phyloP scores from a whole-genome alignment of 2,888 invertebrate species.

The Pyrochroa serraticornis region DNA sequence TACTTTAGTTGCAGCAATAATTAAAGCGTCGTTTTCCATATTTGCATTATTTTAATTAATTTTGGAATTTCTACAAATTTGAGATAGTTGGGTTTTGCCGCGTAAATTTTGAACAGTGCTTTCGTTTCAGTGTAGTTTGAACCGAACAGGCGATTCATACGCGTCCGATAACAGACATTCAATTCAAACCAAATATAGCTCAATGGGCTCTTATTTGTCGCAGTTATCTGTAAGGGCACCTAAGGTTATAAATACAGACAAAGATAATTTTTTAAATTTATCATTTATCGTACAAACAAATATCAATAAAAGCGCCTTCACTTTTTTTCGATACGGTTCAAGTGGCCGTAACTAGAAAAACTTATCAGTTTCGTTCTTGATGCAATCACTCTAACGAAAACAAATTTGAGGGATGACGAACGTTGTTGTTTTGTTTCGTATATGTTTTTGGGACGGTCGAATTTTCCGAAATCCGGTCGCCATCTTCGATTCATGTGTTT shows the following conservation, averaged over 20 bases:
- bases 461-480: neutral
- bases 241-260: slow-evolving; percentile 29
- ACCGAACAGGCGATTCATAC: slow-evolving; percentile 32
- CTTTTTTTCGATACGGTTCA: slow-evolving; percentile 25
- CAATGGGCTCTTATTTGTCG: slow-evolving; percentile 32
- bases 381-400: neutral
- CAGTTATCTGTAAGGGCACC: slow-evolving; percentile 33
- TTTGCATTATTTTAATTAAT: no score
- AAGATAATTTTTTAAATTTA: slow-evolving; percentile 24
- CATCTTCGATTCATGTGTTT: slow-evolving; percentile 20
- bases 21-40: no score
- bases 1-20: no score
- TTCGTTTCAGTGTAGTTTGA: slow-evolving; percentile 26
- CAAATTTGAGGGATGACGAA: no score
- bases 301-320: slow-evolving; percentile 6
- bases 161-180: slow-evolving; percentile 16
- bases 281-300: slow-evolving; percentile 26
- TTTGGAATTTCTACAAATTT: no score
- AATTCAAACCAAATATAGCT: slow-evolving; percentile 31
- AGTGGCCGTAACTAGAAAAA: slow-evolving; percentile 1
- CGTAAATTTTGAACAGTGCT: neutral
- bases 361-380: neutral
- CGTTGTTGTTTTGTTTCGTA: neutral
- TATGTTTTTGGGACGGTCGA: neutral
- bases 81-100: no score